These are phyloP conservation scores for Coracias cyanogaster DNA, from an alignment of 2,797 vertebrate genomes.

Conservation along the genomic window DNA sequence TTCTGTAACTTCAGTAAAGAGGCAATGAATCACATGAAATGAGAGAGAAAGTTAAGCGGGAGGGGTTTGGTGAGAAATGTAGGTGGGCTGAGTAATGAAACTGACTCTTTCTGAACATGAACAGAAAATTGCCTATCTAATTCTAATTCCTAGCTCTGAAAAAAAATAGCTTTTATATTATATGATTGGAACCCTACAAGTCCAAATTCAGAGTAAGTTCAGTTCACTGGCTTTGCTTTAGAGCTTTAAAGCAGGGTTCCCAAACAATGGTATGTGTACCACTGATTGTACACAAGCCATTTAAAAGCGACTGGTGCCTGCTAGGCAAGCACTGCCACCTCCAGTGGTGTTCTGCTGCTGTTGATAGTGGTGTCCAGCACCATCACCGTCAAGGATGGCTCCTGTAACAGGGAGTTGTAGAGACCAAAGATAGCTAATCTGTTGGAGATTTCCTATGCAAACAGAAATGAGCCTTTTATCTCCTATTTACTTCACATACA, in stretches of 20 bases:
- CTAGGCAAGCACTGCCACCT: neutral
- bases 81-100: neutral
- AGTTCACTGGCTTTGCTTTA: neutral
- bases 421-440: neutral
- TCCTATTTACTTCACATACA: neutral
- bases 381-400: neutral
- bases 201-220: neutral
- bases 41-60: neutral
- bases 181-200: neutral
- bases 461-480: neutral
- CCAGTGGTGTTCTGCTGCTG: neutral
- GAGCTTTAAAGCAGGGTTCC: neutral
- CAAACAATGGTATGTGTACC: neutral
- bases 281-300: neutral
- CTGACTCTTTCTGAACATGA: neutral
- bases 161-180: neutral
- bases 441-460: constrained; percentile 17
- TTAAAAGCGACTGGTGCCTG: neutral
- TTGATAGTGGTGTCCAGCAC: neutral
- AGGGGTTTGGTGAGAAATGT: neutral
- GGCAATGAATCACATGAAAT: neutral
- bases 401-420: neutral
- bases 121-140: neutral
- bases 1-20: neutral
- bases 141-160: neutral